Conservation (phyloP, 2,888 invertebrate species). For the Periphyllus acericola region DNA sequence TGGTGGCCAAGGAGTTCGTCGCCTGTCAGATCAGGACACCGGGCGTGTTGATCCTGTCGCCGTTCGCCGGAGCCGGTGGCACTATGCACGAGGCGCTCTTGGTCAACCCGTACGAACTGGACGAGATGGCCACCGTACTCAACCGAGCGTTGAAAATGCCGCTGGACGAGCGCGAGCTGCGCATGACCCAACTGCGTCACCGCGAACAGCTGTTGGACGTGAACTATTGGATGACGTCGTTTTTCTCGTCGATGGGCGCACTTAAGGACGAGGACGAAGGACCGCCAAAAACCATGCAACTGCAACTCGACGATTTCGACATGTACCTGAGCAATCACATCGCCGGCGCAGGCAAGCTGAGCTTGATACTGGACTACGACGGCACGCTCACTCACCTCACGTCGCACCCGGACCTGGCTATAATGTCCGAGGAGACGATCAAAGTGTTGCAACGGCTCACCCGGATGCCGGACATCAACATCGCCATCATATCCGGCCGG, state of each 20-base stretch:
- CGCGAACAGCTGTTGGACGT: constrained; percentile 68
- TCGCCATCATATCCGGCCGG: constrained; percentile 68
- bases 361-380: constrained; percentile 68
- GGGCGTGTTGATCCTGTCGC: constrained; percentile 68
- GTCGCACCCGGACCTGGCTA: constrained; percentile 68
- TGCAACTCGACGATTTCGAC: constrained; percentile 68
- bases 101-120: constrained; percentile 68
- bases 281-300: constrained; percentile 66
- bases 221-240: constrained; percentile 68
- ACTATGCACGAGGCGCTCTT: constrained; percentile 68
- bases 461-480: constrained; percentile 67
- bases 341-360: constrained; percentile 67
- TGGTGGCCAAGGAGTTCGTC: constrained; percentile 69
- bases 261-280: constrained; percentile 66
- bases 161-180: constrained; percentile 67
- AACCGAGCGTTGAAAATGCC: constrained; percentile 68
- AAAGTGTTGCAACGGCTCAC: constrained; percentile 67
- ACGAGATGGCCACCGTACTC: constrained; percentile 68
- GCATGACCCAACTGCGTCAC: constrained; percentile 68
- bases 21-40: constrained; percentile 68
- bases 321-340: constrained; percentile 66
- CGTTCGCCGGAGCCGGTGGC: constrained; percentile 68
- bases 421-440: constrained; percentile 67
- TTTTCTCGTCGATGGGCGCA: constrained; percentile 67
- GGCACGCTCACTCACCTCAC: constrained; percentile 68